Conservation (phyloP, 2,113 vertebrate genomes). For the Melanerpes formicivorus region DNA sequence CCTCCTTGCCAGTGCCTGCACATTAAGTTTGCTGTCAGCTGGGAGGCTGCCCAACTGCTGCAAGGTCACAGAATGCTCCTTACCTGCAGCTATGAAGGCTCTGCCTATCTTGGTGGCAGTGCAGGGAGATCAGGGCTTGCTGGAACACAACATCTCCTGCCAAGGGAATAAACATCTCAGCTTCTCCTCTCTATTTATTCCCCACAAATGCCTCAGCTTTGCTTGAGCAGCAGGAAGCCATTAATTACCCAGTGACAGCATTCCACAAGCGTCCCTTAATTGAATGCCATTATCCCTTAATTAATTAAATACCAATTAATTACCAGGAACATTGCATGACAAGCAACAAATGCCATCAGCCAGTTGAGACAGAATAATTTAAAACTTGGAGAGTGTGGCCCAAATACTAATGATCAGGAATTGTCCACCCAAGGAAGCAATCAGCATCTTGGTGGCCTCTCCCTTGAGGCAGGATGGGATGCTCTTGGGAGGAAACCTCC, state of each 20-base stretch:
- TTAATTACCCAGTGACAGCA: slow-evolving; percentile 32
- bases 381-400: not conserved
- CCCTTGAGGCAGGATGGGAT: not conserved
- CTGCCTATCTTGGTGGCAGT: accelerated
- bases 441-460: accelerated
- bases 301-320: slow-evolving; percentile 72
- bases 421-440: not conserved
- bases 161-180: not conserved
- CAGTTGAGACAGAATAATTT: slow-evolving; percentile 20
- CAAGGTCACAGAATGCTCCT: not conserved
- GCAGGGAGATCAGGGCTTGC: accelerated
- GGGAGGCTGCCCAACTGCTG: not conserved
- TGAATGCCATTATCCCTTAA: slow-evolving; percentile 61
- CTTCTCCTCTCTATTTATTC: not conserved
- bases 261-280: slow-evolving; percentile 39
- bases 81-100: accelerated
- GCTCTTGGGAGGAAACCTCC: not conserved
- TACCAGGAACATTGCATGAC: slow-evolving; percentile 22
- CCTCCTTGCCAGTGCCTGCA: not conserved
- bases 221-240: slow-evolving; percentile 52
- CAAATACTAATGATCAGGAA: not conserved
- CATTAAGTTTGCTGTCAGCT: accelerated
- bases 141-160: not conserved
- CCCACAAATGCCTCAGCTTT: not conserved
- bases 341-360: slow-evolving; percentile 46